Percentiles rank a stretch among this genome's conserved stretches.
These are phyloP conservation scores for Drosophila willistoni DNA, from an alignment of 1,140 invertebrate species.

Conservation along the genomic window DNA sequence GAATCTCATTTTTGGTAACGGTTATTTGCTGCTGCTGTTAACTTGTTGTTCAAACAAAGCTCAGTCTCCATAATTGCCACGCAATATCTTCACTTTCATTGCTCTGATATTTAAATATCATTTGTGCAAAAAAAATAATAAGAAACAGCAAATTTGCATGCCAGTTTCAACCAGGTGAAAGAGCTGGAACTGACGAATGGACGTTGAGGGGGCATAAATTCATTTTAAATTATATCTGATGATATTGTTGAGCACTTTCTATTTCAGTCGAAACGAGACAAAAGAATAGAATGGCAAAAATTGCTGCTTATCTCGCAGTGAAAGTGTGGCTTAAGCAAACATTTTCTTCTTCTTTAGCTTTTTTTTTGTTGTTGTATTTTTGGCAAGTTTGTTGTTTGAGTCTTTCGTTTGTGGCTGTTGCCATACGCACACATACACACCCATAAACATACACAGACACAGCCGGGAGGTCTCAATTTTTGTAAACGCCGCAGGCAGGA, in stretches of 20 bases:
- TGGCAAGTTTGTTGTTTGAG: constrained; percentile 56
- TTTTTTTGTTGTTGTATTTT: constrained; percentile 3
- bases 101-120: constrained; percentile 29
- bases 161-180: constrained; percentile 45
- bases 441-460: constrained; percentile 11
- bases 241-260: constrained; percentile 60
- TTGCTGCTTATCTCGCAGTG: constrained; percentile 46
- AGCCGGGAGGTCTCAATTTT: constrained; percentile 49
- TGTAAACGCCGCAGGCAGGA: constrained; percentile 24
- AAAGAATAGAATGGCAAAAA: constrained; percentile 71
- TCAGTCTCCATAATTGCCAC: constrained; percentile 57
- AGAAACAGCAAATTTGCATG: constrained; percentile 50
- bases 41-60: constrained; percentile 35
- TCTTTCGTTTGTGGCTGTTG: constrained; percentile 54
- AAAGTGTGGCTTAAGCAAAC: constrained; percentile 42
- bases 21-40: constrained; percentile 30
- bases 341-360: not conserved
- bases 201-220: not conserved
- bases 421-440: constrained; percentile 3
- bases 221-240: constrained; percentile 49
- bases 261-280: constrained; percentile 62
- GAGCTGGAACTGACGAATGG: constrained; percentile 13
- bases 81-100: constrained; percentile 61
- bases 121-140: constrained; percentile 37
- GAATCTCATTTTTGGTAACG: constrained; percentile 48